A percentile compares a stretch with the other conserved stretches of the same genome.
Evolutionary conservation across 2,113 vertebrate genomes (phyloP).

Genomic region (Heptranchias perlo): DNA sequence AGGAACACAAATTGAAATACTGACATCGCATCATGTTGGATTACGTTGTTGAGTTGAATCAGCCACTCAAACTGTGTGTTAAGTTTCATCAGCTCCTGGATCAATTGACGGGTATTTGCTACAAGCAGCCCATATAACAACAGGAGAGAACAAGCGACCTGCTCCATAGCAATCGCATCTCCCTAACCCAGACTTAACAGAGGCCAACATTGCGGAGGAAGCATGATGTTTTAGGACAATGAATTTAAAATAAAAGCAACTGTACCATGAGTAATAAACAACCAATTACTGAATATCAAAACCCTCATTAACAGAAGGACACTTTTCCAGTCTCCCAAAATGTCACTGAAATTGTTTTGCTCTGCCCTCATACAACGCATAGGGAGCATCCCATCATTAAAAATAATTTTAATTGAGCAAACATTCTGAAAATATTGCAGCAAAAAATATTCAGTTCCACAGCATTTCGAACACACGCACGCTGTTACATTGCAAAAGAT

Average conservation of each 20-base stretch:
- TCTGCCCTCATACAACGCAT: background rate
- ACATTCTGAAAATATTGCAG: background rate
- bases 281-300: background rate
- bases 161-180: background rate
- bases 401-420: background rate
- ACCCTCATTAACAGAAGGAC: background rate
- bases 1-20: background rate
- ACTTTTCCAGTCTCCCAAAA: background rate
- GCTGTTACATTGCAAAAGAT: background rate
- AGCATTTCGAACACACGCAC: background rate
- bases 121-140: background rate
- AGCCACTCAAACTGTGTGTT: background rate
- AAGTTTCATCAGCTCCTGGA: no score
- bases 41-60: background rate
- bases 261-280: background rate
- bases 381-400: background rate
- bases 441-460: background rate
- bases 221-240: background rate
- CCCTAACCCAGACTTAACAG: background rate
- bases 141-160: background rate
- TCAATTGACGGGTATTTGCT: background rate
- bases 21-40: background rate
- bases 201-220: background rate
- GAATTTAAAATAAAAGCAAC: background rate
- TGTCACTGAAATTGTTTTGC: background rate